Percentiles rank a stretch among this genome's conserved stretches.
Conservation (phyloP, 2,888 invertebrate species). For the Periphyllus acericola region DNA sequence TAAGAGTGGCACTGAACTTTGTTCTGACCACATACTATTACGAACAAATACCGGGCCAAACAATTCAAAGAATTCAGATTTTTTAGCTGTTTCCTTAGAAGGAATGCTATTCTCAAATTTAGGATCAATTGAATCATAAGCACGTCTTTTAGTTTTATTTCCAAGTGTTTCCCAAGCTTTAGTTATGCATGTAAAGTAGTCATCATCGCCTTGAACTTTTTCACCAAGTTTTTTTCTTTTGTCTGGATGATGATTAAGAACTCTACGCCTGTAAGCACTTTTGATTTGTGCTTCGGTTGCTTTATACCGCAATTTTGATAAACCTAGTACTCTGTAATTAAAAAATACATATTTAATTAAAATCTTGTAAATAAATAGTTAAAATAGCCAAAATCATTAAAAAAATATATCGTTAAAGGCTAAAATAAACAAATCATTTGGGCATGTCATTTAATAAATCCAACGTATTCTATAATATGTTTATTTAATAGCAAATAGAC, state of each 20-base stretch:
- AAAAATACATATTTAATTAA: conserved; percentile 58
- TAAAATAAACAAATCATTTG: neutral
- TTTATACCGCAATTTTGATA: conserved; percentile 82
- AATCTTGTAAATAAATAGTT: neutral
- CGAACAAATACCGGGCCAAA: conserved; percentile 74
- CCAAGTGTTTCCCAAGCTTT: conserved; percentile 94
- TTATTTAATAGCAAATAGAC: too few relatives aligned
- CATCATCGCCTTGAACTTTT: conserved; percentile 87
- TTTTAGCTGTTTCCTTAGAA: conserved; percentile 75
- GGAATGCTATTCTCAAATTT: conserved; percentile 91
- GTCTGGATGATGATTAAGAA: conserved; percentile 96
- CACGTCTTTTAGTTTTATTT: conserved; percentile 80
- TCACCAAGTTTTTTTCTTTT: conserved; percentile 93
- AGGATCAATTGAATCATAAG: conserved; percentile 97
- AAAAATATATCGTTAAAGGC: too few relatives aligned
- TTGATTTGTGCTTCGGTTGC: conserved; percentile 95
- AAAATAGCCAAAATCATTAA: neutral
- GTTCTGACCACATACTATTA: conserved; percentile 92
- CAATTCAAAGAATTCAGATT: conserved; percentile 67
- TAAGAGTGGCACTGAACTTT: conserved; percentile 83
- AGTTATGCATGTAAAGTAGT: conserved; percentile 98
- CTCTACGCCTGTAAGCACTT: conserved; percentile 88
- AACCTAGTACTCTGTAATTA: conserved; percentile 79
- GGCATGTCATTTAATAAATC: too few relatives aligned
- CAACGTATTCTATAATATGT: too few relatives aligned